A percentile compares a stretch with the other conserved stretches of the same genome.
These are phyloP conservation scores for Junonia oenone DNA, from an alignment of 2,888 invertebrate species.

Conservation along the genomic window DNA sequence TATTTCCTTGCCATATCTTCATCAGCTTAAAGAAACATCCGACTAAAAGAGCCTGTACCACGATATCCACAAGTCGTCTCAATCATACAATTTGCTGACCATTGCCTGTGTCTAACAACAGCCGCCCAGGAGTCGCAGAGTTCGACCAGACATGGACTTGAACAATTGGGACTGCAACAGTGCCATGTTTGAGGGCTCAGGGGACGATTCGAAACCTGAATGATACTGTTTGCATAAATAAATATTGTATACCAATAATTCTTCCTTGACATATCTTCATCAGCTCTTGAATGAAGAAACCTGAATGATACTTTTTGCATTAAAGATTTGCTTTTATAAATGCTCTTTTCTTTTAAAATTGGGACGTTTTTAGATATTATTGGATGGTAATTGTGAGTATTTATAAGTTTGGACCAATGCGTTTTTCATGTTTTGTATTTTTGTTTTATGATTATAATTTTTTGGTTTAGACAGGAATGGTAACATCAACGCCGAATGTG, in stretches of 20 bases:
- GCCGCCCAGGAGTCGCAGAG: slow-evolving; percentile 38
- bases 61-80: slow-evolving; percentile 27
- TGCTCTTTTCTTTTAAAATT: too few relatives aligned
- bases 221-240: slow-evolving; percentile 10
- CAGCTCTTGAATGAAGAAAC: too few relatives aligned
- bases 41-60: slow-evolving; percentile 19
- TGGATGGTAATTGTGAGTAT: background rate
- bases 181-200: slow-evolving; percentile 24
- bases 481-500: slow-evolving; percentile 40
- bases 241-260: too few relatives aligned
- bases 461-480: slow-evolving; percentile 10
- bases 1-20: too few relatives aligned
- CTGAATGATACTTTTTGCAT: too few relatives aligned
- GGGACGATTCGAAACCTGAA: slow-evolving; percentile 33
- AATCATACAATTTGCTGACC: slow-evolving; percentile 35
- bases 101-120: slow-evolving; percentile 45
- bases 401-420: slow-evolving; percentile 48
- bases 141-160: slow-evolving; percentile 26
- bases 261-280: too few relatives aligned
- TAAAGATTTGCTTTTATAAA: too few relatives aligned
- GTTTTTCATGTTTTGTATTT: background rate
- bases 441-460: background rate
- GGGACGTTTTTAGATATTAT: too few relatives aligned
- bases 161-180: slow-evolving; percentile 28
- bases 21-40: too few relatives aligned